Conservation (phyloP, 2,888 invertebrate genomes). For the Aelia acuminata region DNA sequence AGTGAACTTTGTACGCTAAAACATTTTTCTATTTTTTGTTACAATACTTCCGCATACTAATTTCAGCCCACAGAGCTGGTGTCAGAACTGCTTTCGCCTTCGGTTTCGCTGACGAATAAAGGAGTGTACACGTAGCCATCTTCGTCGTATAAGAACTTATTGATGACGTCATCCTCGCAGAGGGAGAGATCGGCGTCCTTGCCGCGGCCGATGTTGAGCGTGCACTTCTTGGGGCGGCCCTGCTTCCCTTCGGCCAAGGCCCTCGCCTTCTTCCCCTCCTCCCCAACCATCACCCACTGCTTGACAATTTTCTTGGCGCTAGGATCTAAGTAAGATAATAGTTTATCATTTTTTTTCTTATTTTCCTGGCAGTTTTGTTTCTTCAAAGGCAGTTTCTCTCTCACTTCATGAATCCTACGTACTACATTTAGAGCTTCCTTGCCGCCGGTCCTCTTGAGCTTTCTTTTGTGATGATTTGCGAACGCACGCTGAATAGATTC, state of each 20-base stretch:
- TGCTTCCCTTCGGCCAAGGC: not conserved
- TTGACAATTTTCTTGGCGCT: conserved; percentile 13
- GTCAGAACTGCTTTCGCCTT: not conserved
- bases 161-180: conserved; percentile 14
- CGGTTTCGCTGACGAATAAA: conserved; percentile 27
- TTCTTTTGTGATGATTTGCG: not conserved
- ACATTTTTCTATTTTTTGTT: not conserved
- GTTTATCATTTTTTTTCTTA: not conserved
- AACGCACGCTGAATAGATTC: conserved; percentile 35
- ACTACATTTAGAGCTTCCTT: not conserved
- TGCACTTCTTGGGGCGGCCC: not conserved
- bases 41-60: not conserved
- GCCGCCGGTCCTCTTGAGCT: not conserved
- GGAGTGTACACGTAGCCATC: conserved; percentile 1
- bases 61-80: not conserved
- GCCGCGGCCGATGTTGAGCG: not conserved
- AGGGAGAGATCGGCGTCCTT: not conserved
- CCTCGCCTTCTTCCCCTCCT: not conserved
- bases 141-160: conserved; percentile 35
- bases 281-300: not conserved
- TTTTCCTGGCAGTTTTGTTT: not conserved
- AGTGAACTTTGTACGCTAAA: too few species aligned
- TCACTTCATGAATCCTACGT: not conserved
- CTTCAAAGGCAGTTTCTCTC: not conserved
- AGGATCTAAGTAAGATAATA: not conserved